Base-by-base conservation (phyloP, 2,113 vertebrate species). In the Aspidoscelis tigris region DNA sequence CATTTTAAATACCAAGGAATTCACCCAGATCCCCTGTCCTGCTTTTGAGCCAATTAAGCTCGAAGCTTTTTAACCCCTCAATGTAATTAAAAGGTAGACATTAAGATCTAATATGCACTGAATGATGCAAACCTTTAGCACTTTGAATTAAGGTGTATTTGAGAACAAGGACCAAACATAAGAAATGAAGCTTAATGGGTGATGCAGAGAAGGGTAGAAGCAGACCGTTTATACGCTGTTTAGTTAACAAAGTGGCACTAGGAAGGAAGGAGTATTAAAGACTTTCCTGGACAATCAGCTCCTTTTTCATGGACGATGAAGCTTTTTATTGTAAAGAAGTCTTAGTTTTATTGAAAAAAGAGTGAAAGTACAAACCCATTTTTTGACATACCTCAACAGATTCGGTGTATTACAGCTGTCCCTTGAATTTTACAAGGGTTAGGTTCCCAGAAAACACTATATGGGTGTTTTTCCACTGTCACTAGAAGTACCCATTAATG, bases 271-370 rank as follows among this genome's bases (percentile, higher is more conserved):
- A 50, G 12, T 71, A 70, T 3, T 3, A 69, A 22, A n/a, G 78
- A 20, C 69, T 81, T 1, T 33, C 44, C n/a, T 41, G 4, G n/a
- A 43, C 47, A 81, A 21, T 70, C 18, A 61, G 69, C 47, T 81
- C 26, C 65, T 81, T 14, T 71, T 16, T 61, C 16, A 14, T 8
- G 5, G 41, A 76, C 3, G 47, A 16, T 76, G 24, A 53, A 53
- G 11, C 73, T 14, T 53, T 47, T 33, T 24, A 44, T n/a, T 50
- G 3, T 75, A 26, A 47, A 7, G 18, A 69, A 33, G 69, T 33
- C 33, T 70, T 70, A 33, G 6, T 50, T 76, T 39, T 44, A 65
- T 3, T 83, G 70, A 82, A 82, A 82, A 82, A 74, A 7, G 5
- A 22, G 41, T 26, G 5, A 82, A 71, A 39, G 26, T 18, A 66